Conservation (phyloP, 2,797 vertebrate genomes). For the Tamandua tetradactyla region DNA sequence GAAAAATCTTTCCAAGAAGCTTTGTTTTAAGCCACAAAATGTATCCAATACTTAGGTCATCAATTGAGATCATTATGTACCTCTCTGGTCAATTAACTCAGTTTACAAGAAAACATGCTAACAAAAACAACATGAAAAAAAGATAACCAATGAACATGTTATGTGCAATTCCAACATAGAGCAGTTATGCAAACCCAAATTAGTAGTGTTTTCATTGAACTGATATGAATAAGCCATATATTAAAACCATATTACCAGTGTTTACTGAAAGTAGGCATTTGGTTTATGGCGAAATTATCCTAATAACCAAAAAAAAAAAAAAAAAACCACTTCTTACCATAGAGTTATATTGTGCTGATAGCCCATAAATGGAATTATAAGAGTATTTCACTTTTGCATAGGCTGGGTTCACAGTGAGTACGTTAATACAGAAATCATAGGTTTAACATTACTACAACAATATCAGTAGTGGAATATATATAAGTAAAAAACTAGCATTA, state of each 20-base stretch:
- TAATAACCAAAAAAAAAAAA: slow-evolving; percentile 28
- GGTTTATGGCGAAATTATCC: slow-evolving; percentile 32
- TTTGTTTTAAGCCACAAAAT: slow-evolving; percentile 51
- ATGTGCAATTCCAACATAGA: slow-evolving; percentile 34
- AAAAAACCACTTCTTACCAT: slow-evolving; percentile 34
- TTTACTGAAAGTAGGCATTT: slow-evolving; percentile 43
- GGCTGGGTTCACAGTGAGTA: slow-evolving; percentile 64
- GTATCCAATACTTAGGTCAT: neutral
- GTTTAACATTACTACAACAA: slow-evolving; percentile 47
- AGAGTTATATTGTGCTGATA: slow-evolving; percentile 50
- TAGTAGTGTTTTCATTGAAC: slow-evolving; percentile 10
- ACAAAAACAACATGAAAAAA: slow-evolving; percentile 38
- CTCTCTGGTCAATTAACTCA: neutral
- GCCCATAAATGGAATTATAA: slow-evolving; percentile 36
- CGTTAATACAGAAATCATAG: slow-evolving; percentile 12
- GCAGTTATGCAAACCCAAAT: slow-evolving; percentile 27
- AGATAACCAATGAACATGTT: neutral
- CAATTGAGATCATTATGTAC: neutral
- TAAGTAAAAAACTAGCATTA: slow-evolving; percentile 68
- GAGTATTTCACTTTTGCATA: slow-evolving; percentile 55
- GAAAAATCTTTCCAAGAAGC: slow-evolving; percentile 41
- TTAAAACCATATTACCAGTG: slow-evolving; percentile 14
- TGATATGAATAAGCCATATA: slow-evolving; percentile 39
- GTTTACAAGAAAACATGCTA: slow-evolving; percentile 33
- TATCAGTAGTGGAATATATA: slow-evolving; percentile 50